Evolutionary conservation across 2,888 invertebrate genomes (phyloP).

Genomic region (Lycophotia porphyrea): DNA sequence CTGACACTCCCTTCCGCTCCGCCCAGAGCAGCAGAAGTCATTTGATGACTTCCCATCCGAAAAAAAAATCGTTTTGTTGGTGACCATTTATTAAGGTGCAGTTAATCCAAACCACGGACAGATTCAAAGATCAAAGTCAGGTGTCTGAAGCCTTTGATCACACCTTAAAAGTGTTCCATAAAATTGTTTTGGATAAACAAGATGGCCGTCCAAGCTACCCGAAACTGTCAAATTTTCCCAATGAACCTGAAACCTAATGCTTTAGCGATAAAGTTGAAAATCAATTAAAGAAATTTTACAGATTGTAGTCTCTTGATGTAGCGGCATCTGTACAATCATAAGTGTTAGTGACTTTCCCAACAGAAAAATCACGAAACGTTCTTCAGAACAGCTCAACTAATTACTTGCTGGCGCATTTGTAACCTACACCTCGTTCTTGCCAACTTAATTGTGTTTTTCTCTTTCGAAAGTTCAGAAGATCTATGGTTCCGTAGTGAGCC

Average conservation of each 20-base stretch:
- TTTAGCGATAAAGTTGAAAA: too few species aligned
- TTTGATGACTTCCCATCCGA: too few species aligned
- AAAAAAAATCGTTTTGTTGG: too few species aligned
- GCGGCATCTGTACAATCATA: too few species aligned
- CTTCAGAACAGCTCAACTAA: not conserved
- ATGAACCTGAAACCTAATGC: too few species aligned
- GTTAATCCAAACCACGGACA: not conserved
- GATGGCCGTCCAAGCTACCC: not conserved
- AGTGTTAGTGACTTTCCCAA: not conserved
- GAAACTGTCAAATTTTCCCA: too few species aligned
- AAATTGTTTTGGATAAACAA: not conserved
- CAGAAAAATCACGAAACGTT: not conserved
- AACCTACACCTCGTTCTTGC: slow-evolving; percentile 3
- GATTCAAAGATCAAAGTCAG: not conserved
- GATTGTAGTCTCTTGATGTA: too few species aligned
- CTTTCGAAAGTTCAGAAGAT: slow-evolving; percentile 19
- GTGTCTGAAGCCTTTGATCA: not conserved
- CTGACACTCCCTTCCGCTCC: too few species aligned
- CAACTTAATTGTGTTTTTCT: slow-evolving; percentile 19
- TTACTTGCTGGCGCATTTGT: not conserved
- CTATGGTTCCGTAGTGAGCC: slow-evolving; percentile 9
- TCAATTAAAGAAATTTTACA: too few species aligned
- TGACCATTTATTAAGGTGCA: not conserved
- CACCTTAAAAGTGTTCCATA: not conserved
- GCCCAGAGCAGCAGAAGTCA: too few species aligned